These are phyloP conservation scores for Chesias legatella DNA, from an alignment of 2,888 invertebrate genomes.

Conservation along the genomic window DNA sequence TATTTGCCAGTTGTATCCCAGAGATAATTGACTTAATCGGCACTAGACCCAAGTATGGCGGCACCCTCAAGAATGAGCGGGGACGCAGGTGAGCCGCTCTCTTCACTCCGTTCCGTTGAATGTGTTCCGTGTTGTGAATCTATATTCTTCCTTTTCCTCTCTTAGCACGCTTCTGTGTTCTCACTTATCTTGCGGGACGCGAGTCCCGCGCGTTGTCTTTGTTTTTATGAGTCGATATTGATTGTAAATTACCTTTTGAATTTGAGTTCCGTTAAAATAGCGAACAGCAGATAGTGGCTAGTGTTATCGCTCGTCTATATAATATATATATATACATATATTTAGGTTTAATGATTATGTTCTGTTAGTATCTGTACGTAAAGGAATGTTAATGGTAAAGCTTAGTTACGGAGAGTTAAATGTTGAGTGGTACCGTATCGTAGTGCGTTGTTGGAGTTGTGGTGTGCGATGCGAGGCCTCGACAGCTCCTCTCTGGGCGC, in stretches of 20 bases:
- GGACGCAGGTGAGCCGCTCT: constrained; percentile 98
- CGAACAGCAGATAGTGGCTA: constrained; percentile 80
- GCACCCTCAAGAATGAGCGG: constrained; percentile 99
- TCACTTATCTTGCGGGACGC: constrained; percentile 79
- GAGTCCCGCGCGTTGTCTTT: constrained; percentile 76
- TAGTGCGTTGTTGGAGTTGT: constrained; percentile 76
- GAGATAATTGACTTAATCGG: constrained; percentile 99
- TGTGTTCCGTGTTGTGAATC: constrained; percentile 81
- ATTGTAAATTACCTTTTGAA: constrained; percentile 75
- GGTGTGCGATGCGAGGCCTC: constrained; percentile 58
- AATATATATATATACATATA: constrained; percentile 40
- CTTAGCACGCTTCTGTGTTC: constrained; percentile 82
- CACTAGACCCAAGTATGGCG: constrained; percentile 99
- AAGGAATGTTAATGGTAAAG: constrained; percentile 77
- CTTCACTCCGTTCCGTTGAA: constrained; percentile 81
- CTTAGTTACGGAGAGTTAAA: constrained; percentile 75
- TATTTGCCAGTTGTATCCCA: constrained; percentile 99
- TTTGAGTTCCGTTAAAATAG: constrained; percentile 77
- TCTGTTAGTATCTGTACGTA: constrained; percentile 76
- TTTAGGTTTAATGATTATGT: constrained; percentile 74
- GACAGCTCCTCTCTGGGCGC: constrained; percentile 60
- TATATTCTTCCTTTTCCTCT: constrained; percentile 79
- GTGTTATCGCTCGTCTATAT: constrained; percentile 78
- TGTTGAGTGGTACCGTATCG: constrained; percentile 78
- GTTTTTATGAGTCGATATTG: constrained; percentile 76